Conservation (phyloP, 2,888 invertebrate species). For the Opisthograptis luteolata region DNA sequence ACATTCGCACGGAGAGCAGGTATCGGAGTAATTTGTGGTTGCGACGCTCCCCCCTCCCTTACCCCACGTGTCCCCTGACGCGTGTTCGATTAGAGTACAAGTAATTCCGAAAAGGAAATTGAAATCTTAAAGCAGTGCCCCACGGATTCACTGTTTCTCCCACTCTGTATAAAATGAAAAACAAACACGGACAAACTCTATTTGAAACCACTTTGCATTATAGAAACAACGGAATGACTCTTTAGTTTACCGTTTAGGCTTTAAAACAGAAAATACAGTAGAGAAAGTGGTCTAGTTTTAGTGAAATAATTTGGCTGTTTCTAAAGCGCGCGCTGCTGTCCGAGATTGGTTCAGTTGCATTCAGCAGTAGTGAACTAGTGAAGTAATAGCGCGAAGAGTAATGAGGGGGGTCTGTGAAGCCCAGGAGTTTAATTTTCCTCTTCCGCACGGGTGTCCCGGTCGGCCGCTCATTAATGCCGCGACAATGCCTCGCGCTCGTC, state of each 20-base stretch:
- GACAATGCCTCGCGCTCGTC: constrained; percentile 79
- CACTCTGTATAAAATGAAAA: constrained; percentile 69
- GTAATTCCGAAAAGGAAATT: constrained; percentile 84
- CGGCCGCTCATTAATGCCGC: constrained; percentile 74
- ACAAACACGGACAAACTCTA: constrained; percentile 52
- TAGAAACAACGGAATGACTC: constrained; percentile 30
- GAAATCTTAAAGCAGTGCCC: constrained; percentile 83
- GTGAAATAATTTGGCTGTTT: constrained; percentile 48
- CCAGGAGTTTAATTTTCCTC: constrained; percentile 84
- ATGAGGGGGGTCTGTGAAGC: constrained; percentile 72
- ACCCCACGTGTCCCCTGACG: constrained; percentile 68
- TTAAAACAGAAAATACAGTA: constrained; percentile 18
- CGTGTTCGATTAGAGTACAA: constrained; percentile 83
- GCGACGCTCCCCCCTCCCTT: constrained; percentile 57
- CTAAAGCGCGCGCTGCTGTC: constrained; percentile 35
- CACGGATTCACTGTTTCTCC: constrained; percentile 73
- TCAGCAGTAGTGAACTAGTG: constrained; percentile 57
- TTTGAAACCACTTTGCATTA: constrained; percentile 35
- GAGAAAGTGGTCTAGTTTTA: constrained; percentile 47
- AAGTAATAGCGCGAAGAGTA: constrained; percentile 74
- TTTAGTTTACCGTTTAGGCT: constrained; percentile 24
- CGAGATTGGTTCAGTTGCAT: constrained; percentile 55
- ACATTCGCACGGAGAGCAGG: constrained; percentile 73
- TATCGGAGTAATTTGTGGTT: constrained; percentile 79
- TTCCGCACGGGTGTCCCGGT: constrained; percentile 74